These are phyloP conservation scores for Orchestia grillus DNA, from an alignment of 1,140 invertebrate genomes.

Conservation along the genomic window DNA sequence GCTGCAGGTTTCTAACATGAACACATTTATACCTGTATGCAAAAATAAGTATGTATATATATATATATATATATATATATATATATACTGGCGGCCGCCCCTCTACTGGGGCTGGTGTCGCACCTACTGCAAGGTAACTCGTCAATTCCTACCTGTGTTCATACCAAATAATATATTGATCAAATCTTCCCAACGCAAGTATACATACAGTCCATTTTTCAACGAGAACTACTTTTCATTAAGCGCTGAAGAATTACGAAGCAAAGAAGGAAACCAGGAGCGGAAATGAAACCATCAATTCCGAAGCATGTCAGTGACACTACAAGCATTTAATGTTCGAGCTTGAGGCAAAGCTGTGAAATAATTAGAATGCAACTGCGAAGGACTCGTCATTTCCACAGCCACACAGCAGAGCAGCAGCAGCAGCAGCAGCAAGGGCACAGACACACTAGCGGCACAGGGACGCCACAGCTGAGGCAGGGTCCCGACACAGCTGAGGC, in stretches of 20 bases:
- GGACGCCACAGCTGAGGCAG: neutral
- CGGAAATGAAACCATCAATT: neutral
- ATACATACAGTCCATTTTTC: neutral
- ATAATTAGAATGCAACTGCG: neutral
- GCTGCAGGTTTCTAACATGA: no score
- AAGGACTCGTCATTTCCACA: neutral
- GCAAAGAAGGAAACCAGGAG: neutral
- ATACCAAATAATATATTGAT: neutral
- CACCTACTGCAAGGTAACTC: neutral
- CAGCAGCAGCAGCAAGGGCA: neutral
- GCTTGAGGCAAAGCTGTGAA: no score
- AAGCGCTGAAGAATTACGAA: neutral
- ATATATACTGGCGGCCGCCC: neutral
- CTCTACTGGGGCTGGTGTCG: neutral
- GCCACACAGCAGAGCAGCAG: no score
- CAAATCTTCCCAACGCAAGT: neutral
- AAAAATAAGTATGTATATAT: no score
- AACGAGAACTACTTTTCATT: neutral
- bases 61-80: no score
- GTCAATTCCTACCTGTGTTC: neutral
- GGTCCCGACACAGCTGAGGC: no score
- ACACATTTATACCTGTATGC: no score
- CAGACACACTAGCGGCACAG: neutral
- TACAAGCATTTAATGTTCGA: neutral
- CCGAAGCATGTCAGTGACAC: neutral